Base-by-base conservation (phyloP, 2,888 invertebrate genomes). In the Apamea crenata region DNA sequence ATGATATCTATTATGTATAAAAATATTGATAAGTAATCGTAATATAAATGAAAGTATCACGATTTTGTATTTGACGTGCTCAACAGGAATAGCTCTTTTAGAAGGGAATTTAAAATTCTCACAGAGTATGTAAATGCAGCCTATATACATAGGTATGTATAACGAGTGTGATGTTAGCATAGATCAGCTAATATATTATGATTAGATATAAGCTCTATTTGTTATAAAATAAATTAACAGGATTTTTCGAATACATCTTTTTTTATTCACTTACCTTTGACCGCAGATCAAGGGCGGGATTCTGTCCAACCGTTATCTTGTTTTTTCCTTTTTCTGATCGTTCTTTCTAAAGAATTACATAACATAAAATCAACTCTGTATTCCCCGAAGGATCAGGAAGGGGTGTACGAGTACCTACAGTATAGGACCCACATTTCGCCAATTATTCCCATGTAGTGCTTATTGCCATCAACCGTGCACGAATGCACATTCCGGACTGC, bases 201-300 rank as follows among this genome's bases (percentile, higher is more conserved):
- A 81, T 77, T 81, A 80, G 50, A 77, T 73, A 1, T 87, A 83
- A 85, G 81, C 29, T 74, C 21, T 66, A 80, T 74, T 78, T 87
- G 77, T 78, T 81, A 59, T 87, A 66, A 74, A 85, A 81, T 84
- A 87, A 87, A 85, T 80, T 68, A 81, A 83, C 72, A 67, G 61
- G 12, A 76, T 83, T 87, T 74, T 65, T 80, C 68, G 67, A 47
- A 78, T 0, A 61, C 3, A 25, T 1, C 2, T 53, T 78, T 84
- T 71, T 80, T 61, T n/a, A 61, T 21, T 66, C 36, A 66, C 12
- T 63, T 16, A 40, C 44, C 29, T 40, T 67, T 59, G 21, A 36
- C 3, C n/a, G 1, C 44, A 25, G 32, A 66, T 4, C 47, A n/a
- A 32, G 21, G 50, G 14, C 56, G 21, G 29, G 18, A n/a, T 32